Base-by-base conservation (phyloP, 1,140 invertebrate genomes). In the Eufriesea mexicana region DNA sequence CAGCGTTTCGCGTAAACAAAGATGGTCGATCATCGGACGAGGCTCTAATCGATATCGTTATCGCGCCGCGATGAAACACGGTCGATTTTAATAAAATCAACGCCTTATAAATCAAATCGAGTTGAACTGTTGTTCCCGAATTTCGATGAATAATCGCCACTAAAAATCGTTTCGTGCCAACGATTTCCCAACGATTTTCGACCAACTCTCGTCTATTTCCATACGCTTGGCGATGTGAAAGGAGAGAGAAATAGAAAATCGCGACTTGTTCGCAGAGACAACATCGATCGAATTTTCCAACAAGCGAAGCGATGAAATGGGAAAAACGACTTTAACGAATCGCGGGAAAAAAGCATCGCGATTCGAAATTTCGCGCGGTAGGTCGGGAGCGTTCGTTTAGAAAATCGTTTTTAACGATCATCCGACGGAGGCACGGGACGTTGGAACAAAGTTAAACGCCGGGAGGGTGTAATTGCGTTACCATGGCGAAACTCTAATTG, bases 401-500 rank as follows among this genome's bases (percentile, higher is more conserved):
- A 59, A 74, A 74, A 71, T 54, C 35, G 45, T 68, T 68, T 51
- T 71, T 28, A 51, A 54, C 25, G 47, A 71, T 59, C 35, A 45
- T 74, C 16, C 18, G 7, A 0, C 20, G 35, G 49, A 45, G 23
- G n/a, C 23, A 10, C 18, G 72, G 23, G 8, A 20, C 12, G 72
- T 73, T 18, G 2, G 45, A 25, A 75, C n/a, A 47, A 47, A 75
- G 47, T 62, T 62, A 49, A 75, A 62, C 45, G 73, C 5, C 25
- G 42, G 16, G 25, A 7, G 25, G 18, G 14, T 28, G 59, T 49
- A 59, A 45, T 49, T 23, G n/a, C 57, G 57, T 75, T 49, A 62
- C 25, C 74, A 25, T 0, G 54, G 18, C 18, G 25, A 42, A 64
- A 76, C 49, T 64, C 59, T 49, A 76, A 76, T 76, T 59, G 54